These are phyloP conservation scores for Cheilosia vernalis DNA, from an alignment of 2,888 invertebrate species.

Conservation along the genomic window DNA sequence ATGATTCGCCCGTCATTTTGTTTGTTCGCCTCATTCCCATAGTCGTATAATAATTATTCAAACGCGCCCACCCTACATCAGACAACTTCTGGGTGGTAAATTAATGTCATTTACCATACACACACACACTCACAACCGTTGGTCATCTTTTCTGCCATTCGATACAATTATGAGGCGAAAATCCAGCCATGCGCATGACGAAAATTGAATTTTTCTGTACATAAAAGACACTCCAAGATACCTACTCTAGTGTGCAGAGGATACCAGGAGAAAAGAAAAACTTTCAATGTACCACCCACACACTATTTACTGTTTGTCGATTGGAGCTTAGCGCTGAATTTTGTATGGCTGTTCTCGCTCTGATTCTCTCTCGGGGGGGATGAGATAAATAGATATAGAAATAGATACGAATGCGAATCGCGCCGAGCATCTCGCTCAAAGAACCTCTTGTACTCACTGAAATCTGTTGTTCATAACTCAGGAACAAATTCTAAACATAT, in stretches of 20 bases:
- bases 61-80: conserved; percentile 9
- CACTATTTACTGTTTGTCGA: conserved; percentile 71
- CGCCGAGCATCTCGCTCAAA: conserved; percentile 40
- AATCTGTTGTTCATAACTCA: conserved; percentile 71
- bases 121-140: conserved; percentile 50
- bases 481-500: conserved; percentile 72
- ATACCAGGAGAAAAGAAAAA: conserved; percentile 10
- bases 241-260: conserved; percentile 7
- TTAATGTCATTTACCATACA: conserved; percentile 64
- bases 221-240: conserved; percentile 37
- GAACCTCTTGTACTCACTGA: conserved; percentile 38
- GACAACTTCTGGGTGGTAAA: conserved; percentile 43
- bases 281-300: conserved; percentile 63
- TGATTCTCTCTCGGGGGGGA: not conserved
- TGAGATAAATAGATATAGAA: conserved; percentile 58
- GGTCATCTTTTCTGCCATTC: conserved; percentile 69
- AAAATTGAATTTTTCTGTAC: conserved; percentile 47
- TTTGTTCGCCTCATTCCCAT: conserved; percentile 2
- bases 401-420: conserved; percentile 11
- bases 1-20: conserved; percentile 19
- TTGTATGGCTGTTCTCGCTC: not conserved
- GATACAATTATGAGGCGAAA: conserved; percentile 51
- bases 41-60: conserved; percentile 33
- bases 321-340: conserved; percentile 54
- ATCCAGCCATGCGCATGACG: conserved; percentile 65